Evolutionary conservation across 2,797 vertebrate genomes (phyloP).

Genomic region (Crypturellus tataupa): DNA sequence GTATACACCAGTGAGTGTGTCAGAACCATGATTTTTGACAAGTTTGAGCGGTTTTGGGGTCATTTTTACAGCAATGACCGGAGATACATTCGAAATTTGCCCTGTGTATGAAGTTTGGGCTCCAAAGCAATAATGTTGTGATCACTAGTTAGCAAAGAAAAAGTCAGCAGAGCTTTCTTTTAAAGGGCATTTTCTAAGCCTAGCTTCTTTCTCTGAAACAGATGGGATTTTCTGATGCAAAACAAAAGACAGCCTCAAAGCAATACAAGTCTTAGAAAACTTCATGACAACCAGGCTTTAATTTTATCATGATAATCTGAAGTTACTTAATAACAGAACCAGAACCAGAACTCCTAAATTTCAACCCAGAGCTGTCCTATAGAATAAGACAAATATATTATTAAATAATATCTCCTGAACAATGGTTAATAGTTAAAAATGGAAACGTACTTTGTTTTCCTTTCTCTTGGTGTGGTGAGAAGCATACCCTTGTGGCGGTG

Average conservation of each 20-base stretch:
- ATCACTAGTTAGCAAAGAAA: background rate
- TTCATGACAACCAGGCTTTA: background rate
- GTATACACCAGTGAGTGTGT: background rate
- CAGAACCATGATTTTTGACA: background rate
- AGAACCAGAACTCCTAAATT: background rate
- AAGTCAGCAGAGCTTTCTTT: background rate
- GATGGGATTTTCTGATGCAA: background rate
- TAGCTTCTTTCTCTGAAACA: background rate
- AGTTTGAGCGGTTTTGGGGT: background rate
- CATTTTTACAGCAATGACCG: background rate
- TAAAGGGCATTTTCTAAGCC: background rate
- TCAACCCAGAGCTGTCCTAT: background rate
- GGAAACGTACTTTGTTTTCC: conserved; percentile 86
- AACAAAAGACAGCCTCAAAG: background rate
- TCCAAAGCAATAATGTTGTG: background rate
- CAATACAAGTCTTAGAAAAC: background rate
- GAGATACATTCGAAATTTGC: background rate
- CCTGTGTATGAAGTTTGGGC: background rate
- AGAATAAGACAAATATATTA: background rate
- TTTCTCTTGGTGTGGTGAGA: conserved; percentile 86
- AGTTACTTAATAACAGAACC: background rate
- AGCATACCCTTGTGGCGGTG: conserved; percentile 81
- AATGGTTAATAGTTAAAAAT: background rate
- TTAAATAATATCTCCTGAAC: background rate
- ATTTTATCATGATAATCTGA: background rate